Evolutionary conservation across 2,888 invertebrate species (phyloP).

Genomic region (Xestia xanthographa): DNA sequence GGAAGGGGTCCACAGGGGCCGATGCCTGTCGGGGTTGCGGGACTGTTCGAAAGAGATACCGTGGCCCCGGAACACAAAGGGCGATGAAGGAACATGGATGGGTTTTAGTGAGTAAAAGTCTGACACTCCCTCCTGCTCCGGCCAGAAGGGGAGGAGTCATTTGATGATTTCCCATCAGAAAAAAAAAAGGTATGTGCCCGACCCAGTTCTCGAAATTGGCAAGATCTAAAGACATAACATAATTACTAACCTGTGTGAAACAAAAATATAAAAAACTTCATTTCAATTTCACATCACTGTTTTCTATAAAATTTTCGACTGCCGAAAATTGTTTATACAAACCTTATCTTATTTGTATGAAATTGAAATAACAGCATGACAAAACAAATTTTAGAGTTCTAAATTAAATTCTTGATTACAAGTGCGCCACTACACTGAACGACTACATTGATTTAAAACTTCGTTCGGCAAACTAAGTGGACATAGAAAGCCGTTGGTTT

Average conservation of each 20-base stretch:
- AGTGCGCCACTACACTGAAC: not conserved
- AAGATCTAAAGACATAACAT: not conserved
- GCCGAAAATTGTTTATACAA: not conserved
- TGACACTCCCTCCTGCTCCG: too few species aligned
- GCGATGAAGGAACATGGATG: too few species aligned
- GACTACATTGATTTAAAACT: not conserved
- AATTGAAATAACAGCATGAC: slow-evolving; percentile 28
- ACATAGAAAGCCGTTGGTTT: not conserved
- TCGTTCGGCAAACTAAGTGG: not conserved
- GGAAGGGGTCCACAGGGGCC: too few species aligned
- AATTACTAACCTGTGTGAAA: slow-evolving; percentile 30
- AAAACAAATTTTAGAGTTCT: slow-evolving; percentile 26
- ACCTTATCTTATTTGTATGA: not conserved
- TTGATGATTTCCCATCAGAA: too few species aligned
- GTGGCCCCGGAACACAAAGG: too few species aligned
- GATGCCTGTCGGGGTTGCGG: too few species aligned
- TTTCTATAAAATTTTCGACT: not conserved
- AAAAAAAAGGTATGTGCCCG: not conserved
- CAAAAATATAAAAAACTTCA: slow-evolving; percentile 31
- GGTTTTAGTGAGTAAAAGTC: too few species aligned
- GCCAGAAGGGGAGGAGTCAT: too few species aligned
- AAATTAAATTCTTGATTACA: slow-evolving; percentile 3
- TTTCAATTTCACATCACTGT: slow-evolving; percentile 28
- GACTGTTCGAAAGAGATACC: too few species aligned
- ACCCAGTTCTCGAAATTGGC: not conserved